Evolutionary conservation across 2,888 invertebrate genomes (phyloP), one percentile per base, ranked within the genome.

Genomic region (Sericinus montela): DNA sequence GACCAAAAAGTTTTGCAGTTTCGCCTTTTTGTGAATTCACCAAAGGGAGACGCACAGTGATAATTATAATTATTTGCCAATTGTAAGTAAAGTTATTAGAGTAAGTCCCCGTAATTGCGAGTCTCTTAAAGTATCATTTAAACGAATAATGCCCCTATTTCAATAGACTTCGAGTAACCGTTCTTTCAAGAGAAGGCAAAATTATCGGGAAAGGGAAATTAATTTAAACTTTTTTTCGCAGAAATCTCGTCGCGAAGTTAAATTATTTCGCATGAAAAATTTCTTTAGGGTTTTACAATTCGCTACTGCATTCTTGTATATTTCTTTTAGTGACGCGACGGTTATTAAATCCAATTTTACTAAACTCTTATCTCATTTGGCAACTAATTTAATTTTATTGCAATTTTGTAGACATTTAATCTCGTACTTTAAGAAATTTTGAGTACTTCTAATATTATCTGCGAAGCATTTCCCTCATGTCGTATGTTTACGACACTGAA

Each of bases 1-100:
- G 55, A 45, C 68, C 74, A 59, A 66, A 76, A 85, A 87, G 84
- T 87, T 85, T 67, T 71, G 63, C 71, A 73, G 79, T 76, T 75
- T 75, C 71, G 76, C 79, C 86, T 81, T 88, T 88, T 87, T 86
- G 86, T 72, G 67, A 67, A 75, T 69, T 76, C 77, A 72, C 80
- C 78, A 80, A 77, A 80, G 77, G 80, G 78, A 76, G 62, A 52
- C 15, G 69, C 72, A 67, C 72, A 62, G 76, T 71, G 80, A 87
- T 85, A 77, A 87, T 87, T 86, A 82, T 86, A 87, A 87, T 87
- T 86, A 87, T 87, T 87, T 86, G 80, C 77, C 87, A 79, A 87
- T 87, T 87, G 80, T 75, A 73, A 75, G 65, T 67, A 73, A 83
- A 83, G 78, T 84, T 86, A 74, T 62, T 61, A 64, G 59, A 72